phyloP scores from a whole-genome alignment of 2,888 invertebrate genomes.

The Arctia plantaginis region DNA sequence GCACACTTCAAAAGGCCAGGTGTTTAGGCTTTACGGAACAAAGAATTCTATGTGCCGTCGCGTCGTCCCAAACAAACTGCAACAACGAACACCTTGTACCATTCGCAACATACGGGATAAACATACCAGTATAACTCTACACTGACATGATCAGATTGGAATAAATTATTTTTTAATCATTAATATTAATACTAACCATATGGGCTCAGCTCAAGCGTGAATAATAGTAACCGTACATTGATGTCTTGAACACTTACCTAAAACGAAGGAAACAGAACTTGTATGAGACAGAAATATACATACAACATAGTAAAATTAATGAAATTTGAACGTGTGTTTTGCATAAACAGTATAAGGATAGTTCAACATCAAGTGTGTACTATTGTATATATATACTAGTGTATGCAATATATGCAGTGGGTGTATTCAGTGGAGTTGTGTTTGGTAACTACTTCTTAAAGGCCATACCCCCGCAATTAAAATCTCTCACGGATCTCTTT shows the following conservation, averaged over 20 bases:
- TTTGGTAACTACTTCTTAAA: too few relatives aligned
- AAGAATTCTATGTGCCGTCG: constrained; percentile 55
- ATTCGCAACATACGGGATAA: constrained; percentile 42
- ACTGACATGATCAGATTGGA: constrained; percentile 41
- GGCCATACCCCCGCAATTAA: too few relatives aligned
- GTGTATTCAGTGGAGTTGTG: too few relatives aligned
- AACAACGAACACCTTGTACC: constrained; percentile 54
- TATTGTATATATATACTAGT: neutral
- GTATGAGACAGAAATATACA: constrained; percentile 20
- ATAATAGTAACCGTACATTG: constrained; percentile 28
- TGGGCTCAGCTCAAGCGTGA: constrained; percentile 48
- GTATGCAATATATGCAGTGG: too few relatives aligned
- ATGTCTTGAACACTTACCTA: constrained; percentile 69
- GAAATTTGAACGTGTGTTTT: constrained; percentile 30
- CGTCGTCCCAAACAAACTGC: constrained; percentile 52
- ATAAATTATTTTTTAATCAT: constrained; percentile 56
- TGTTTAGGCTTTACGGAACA: constrained; percentile 52
- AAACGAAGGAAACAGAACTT: constrained; percentile 68
- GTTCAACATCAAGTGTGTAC: neutral
- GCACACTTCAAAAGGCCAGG: constrained; percentile 33
- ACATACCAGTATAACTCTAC: constrained; percentile 42
- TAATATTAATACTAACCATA: constrained; percentile 66
- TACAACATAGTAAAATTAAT: neutral
- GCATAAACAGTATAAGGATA: constrained; percentile 26
- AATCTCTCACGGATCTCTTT: too few relatives aligned